Conservation (phyloP, 1,140 invertebrate genomes). For the Panagrolaimus sp. region DNA sequence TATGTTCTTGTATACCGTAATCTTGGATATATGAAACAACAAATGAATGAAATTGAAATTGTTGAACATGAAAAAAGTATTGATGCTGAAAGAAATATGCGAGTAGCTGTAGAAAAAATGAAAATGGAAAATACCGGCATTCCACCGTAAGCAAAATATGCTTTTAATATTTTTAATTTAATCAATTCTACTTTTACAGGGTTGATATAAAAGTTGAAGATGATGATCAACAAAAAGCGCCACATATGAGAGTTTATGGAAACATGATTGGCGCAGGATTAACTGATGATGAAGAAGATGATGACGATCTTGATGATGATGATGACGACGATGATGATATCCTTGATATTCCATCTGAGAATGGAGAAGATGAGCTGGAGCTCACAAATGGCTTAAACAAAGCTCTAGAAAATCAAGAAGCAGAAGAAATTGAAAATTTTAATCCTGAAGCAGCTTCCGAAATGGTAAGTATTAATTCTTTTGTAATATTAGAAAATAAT, state of each 20-base stretch:
- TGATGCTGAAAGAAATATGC: constrained; percentile 40
- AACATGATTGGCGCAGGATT: constrained; percentile 43
- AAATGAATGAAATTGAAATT: constrained; percentile 31
- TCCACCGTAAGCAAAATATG: constrained; percentile 22
- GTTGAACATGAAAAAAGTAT: constrained; percentile 27
- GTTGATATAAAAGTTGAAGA: constrained; percentile 18
- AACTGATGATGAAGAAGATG: constrained; percentile 36
- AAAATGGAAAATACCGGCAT: constrained; percentile 30
- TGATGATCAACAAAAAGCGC: constrained; percentile 14
- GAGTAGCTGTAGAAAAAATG: constrained; percentile 41
- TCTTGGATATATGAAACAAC: constrained; percentile 34
- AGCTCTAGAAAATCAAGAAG: not conserved
- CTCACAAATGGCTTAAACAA: not conserved
- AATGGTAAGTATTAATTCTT: constrained; percentile 2
- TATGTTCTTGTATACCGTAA: constrained; percentile 43
- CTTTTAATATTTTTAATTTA: too few species aligned
- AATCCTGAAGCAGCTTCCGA: constrained; percentile 11
- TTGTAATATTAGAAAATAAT: not conserved
- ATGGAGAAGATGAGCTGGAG: constrained; percentile 12
- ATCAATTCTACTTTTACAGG: constrained; percentile 8
- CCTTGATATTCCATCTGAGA: constrained; percentile 10
- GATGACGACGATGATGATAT: constrained; percentile 21
- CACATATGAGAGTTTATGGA: constrained; percentile 28
- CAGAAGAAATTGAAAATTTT: constrained; percentile 17
- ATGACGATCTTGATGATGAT: constrained; percentile 10